Conservation (phyloP, 2,888 invertebrate species). For the Prosopocoilus inquinatus region DNA sequence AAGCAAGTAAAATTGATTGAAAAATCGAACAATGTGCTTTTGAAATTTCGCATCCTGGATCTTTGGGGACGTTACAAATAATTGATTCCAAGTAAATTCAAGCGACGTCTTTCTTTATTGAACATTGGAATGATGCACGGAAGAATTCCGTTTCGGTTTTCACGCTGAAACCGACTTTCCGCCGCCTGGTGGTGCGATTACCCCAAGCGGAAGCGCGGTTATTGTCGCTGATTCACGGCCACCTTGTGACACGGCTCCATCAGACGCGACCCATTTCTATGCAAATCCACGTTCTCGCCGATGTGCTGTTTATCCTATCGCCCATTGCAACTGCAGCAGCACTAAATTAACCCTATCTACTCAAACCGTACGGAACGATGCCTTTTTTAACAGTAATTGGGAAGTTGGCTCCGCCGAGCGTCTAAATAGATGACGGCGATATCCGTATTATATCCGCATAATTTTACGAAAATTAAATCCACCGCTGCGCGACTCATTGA, state of each 20-base stretch:
- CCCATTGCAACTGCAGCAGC: slow-evolving; percentile 33
- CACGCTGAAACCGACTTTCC: neutral
- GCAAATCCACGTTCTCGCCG: slow-evolving; percentile 41
- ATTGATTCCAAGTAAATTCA: neutral
- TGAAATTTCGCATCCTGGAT: too few relatives aligned
- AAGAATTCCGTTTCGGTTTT: neutral
- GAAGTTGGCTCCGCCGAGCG: slow-evolving; percentile 10
- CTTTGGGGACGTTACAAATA: too few relatives aligned
- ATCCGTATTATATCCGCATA: slow-evolving; percentile 12
- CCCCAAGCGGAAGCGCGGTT: slow-evolving; percentile 25
- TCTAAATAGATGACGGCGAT: slow-evolving; percentile 13
- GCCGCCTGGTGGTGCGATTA: slow-evolving; percentile 9
- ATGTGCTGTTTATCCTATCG: slow-evolving; percentile 34
- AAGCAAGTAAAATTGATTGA: too few relatives aligned
- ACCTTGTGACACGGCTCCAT: slow-evolving; percentile 52
- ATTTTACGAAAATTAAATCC: neutral
- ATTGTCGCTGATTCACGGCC: slow-evolving; percentile 48
- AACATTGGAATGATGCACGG: too few relatives aligned
- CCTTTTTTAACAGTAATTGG: slow-evolving; percentile 21
- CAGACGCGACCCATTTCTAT: slow-evolving; percentile 50
- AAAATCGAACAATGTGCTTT: too few relatives aligned
- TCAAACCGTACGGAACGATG: slow-evolving; percentile 21
- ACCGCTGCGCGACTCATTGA: too few relatives aligned
- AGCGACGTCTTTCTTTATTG: neutral
- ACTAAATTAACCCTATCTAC: slow-evolving; percentile 36